Base-by-base conservation (phyloP, 2,113 vertebrate species). In the Leptobrachium ailaonicum region DNA sequence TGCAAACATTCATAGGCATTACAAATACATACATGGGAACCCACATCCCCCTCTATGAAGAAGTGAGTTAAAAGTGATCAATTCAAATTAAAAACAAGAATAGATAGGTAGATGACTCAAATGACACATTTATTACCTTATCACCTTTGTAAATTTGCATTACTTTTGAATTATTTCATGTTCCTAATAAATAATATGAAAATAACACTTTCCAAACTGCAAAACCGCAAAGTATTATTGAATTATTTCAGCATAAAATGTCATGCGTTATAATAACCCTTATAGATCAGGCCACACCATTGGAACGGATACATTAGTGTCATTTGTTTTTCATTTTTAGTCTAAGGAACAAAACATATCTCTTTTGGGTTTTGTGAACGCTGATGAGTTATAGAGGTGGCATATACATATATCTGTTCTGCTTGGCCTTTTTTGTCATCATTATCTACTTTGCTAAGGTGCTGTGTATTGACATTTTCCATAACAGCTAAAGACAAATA, bases 381-480 rank as follows among this genome's bases (percentile, higher is more conserved):
- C 70, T 43, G 70, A 64, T 80, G 77, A 80, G 60, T 80, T 80
- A 73, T 67, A 13, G 77, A 45, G 77, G 71, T 58, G 77, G 44
- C 77, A 44, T 66, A 42, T 72, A 66, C 70, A 80, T 80, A 45
- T 80, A 73, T 80, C 43, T 80, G 70, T 80, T 80, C 70, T 73
- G 77, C 77, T 56, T 80, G 77, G 77, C 77, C 77, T 80, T 80
- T 80, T 73, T 80, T 80, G 77, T 80, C 77, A 80, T 73, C 71
- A 80, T 80, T 80, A 73, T 80, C 60, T 66, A 80, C 77, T 73
- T 58, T 70, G 71, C 58, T 73, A 80, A 80, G 73, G 77, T 73
- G 71, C 62, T 67, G 71, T 54, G 60, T 80, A 80, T 80, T 80
- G 77, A 73, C 71, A 80, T 80, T 80, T 56, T 42, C 70, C 41